A percentile compares a stretch with the other conserved stretches of the same genome.
phyloP scores from a whole-genome alignment of 2,797 vertebrate species.

The Neosalanx taihuensis region DNA sequence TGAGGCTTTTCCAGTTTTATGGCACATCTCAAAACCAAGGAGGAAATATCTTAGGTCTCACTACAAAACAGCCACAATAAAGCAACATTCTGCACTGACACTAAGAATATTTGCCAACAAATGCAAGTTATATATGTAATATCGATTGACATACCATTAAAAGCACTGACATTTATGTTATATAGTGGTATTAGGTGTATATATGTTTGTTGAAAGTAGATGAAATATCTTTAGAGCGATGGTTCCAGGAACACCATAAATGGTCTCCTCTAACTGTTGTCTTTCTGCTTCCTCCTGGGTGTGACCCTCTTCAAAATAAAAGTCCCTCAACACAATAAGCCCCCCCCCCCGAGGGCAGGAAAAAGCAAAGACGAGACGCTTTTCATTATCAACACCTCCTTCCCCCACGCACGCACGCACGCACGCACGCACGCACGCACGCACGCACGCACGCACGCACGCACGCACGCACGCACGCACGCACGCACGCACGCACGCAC shows the following conservation, averaged over 20 bases:
- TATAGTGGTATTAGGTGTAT: constrained; percentile 65
- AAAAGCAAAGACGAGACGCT: constrained; percentile 17
- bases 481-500: no score
- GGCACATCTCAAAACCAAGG: constrained; percentile 76
- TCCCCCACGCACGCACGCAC: no score
- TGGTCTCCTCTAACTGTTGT: constrained; percentile 47
- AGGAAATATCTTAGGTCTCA: constrained; percentile 72
- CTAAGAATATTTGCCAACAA: constrained; percentile 59
- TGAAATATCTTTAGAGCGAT: constrained; percentile 66
- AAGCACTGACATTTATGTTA: constrained; percentile 77
- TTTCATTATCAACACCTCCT: constrained; percentile 38
- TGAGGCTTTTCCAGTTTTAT: constrained; percentile 71
- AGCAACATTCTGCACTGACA: constrained; percentile 74
- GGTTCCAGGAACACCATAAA: constrained; percentile 51
- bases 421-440: no score
- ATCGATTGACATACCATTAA: constrained; percentile 73
- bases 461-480: no score
- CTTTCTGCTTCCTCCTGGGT: constrained; percentile 42
- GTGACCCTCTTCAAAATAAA: constrained; percentile 43
- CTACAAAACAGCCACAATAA: constrained; percentile 64
- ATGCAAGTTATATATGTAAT: constrained; percentile 69
- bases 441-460: no score
- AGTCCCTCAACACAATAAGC: constrained; percentile 41
- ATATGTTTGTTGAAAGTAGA: constrained; percentile 63
- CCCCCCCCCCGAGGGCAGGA: constrained; percentile 41